Percentiles rank a stretch among this genome's conserved stretches.
Evolutionary conservation across 2,113 vertebrate genomes (phyloP).

Genomic region (Fregetta grallaria): DNA sequence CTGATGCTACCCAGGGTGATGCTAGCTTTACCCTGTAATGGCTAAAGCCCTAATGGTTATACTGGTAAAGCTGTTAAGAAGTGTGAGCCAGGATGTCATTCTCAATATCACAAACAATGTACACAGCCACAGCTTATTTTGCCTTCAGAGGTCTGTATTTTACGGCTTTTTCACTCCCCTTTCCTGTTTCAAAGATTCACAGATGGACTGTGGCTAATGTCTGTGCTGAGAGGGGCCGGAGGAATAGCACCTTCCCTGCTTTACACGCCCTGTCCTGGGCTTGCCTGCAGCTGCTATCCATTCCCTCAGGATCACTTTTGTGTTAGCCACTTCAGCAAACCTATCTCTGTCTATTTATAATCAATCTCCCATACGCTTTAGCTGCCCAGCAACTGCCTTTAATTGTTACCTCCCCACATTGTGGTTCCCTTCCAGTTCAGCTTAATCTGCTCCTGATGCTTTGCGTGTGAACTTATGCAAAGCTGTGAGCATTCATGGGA

Average conservation of each 20-base stretch:
- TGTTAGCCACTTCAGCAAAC: background rate
- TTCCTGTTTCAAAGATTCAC: background rate
- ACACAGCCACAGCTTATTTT: background rate
- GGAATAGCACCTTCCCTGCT: background rate
- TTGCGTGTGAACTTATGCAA: constrained; percentile 46
- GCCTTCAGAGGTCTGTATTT: background rate
- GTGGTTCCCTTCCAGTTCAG: constrained; percentile 36
- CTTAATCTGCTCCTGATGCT: constrained; percentile 58
- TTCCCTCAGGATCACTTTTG: background rate
- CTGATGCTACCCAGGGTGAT: constrained; percentile 68
- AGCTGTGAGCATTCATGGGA: constrained; percentile 45
- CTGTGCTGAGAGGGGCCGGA: background rate
- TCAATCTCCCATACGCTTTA: background rate
- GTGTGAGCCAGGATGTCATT: background rate
- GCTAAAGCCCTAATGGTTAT: constrained; percentile 46
- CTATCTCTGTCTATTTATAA: constrained; percentile 2
- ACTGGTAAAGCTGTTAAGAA: constrained; percentile 51
- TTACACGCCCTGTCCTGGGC: background rate
- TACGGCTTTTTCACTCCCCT: background rate
- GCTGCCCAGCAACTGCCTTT: constrained; percentile 25
- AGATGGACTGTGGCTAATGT: background rate
- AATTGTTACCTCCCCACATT: constrained; percentile 28
- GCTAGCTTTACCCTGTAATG: constrained; percentile 64
- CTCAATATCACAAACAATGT: background rate
- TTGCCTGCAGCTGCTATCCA: background rate